Conservation (phyloP, 2,888 invertebrate genomes). For the Ditula angustiorana region DNA sequence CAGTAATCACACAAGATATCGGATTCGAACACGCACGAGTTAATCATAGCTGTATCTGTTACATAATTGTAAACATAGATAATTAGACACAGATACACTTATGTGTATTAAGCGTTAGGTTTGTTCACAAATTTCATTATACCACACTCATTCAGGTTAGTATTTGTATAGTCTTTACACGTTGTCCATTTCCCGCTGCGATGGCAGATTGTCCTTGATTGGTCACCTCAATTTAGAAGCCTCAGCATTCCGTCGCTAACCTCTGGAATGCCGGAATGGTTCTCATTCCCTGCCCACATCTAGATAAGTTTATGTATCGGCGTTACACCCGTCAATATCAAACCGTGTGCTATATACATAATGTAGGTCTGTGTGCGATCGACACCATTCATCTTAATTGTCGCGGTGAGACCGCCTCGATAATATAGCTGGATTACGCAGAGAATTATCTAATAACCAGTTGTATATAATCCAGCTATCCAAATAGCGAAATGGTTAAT, state of each 20-base stretch:
- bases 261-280: constrained; percentile 69
- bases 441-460: constrained; percentile 27
- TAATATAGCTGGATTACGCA: constrained; percentile 29
- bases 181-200: constrained; percentile 30
- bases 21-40: background rate
- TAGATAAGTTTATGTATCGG: constrained; percentile 41
- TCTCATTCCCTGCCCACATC: constrained; percentile 62
- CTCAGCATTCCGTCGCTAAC: constrained; percentile 68
- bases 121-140: constrained; percentile 13
- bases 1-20: constrained; percentile 10
- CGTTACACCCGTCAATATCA: constrained; percentile 31
- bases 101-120: background rate
- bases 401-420: constrained; percentile 19
- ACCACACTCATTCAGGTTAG: constrained; percentile 17
- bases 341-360: constrained; percentile 25
- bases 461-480: constrained; percentile 21
- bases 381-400: constrained; percentile 36
- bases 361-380: constrained; percentile 5
- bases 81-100: background rate
- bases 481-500: constrained; percentile 21
- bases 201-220: constrained; percentile 52
- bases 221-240: constrained; percentile 64
- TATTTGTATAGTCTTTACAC: constrained; percentile 38
- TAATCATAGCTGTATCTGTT: constrained; percentile 5
- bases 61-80: background rate